Percentiles rank a stretch among this genome's conserved stretches.
phyloP scores from a whole-genome alignment of 2,113 vertebrate species.

The Fregetta grallaria region DNA sequence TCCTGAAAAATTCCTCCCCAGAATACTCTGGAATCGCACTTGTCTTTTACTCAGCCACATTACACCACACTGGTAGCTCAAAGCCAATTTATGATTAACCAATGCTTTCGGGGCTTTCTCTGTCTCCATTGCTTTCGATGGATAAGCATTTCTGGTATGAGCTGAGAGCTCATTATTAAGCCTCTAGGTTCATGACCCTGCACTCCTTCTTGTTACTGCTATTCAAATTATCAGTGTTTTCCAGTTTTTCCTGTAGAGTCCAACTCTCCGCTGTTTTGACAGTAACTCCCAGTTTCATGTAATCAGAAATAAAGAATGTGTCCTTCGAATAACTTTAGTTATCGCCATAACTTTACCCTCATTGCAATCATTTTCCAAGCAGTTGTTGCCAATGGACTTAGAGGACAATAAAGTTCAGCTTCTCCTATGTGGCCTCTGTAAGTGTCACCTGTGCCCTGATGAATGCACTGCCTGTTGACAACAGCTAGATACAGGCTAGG shows the following conservation, averaged over 20 bases:
- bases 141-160: neutral
- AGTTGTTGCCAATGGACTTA: neutral
- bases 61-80: neutral
- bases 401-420: neutral
- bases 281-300: neutral
- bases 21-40: neutral
- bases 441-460: neutral
- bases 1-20: neutral
- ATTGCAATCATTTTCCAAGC: neutral
- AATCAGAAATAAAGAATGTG: conserved; percentile 5
- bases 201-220: neutral
- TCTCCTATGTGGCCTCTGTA: neutral
- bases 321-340: neutral
- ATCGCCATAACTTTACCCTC: neutral
- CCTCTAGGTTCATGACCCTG: neutral
- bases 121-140: neutral
- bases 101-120: neutral
- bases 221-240: neutral
- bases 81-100: conserved; percentile 21
- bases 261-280: neutral
- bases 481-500: neutral
- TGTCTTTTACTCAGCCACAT: neutral
- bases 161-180: neutral
- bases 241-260: neutral
- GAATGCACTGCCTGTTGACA: neutral